A percentile compares a stretch with the other conserved stretches of the same genome.
phyloP scores from a whole-genome alignment of 2,888 invertebrate genomes.

The Diarsia dahlii region DNA sequence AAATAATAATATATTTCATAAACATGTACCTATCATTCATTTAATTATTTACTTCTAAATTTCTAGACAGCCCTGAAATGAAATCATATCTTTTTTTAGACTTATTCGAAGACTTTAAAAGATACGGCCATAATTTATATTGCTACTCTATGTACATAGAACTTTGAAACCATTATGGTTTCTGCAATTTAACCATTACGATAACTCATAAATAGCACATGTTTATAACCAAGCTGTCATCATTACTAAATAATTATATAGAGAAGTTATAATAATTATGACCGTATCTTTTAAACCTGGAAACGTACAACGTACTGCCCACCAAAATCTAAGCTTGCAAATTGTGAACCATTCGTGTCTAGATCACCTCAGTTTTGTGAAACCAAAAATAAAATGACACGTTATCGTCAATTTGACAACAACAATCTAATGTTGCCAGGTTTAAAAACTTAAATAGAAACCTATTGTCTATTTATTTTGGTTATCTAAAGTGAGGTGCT shows the following conservation, averaged over 20 bases:
- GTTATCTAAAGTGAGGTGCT: conserved; percentile 60
- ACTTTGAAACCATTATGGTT: conserved; percentile 3
- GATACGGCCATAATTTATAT: conserved; percentile 51
- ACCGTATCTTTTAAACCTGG: conserved; percentile 51
- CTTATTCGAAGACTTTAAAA: conserved; percentile 54
- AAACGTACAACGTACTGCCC: conserved; percentile 67
- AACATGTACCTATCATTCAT: not conserved
- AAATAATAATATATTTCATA: not conserved
- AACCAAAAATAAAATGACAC: conserved; percentile 18
- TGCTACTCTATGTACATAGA: conserved; percentile 23
- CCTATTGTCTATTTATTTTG: conserved; percentile 25
- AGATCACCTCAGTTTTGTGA: conserved; percentile 58
- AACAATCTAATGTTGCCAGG: conserved; percentile 23
- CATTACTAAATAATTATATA: not conserved
- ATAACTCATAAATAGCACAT: conserved; percentile 8
- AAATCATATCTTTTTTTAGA: conserved; percentile 61
- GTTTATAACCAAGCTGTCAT: conserved; percentile 14
- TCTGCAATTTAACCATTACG: conserved; percentile 6
- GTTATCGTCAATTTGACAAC: conserved; percentile 13
- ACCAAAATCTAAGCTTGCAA: conserved; percentile 69
- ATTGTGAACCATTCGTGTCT: conserved; percentile 47
- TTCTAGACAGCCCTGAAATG: conserved; percentile 63
- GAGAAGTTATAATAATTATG: conserved; percentile 13
- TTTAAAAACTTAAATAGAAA: conserved; percentile 6
- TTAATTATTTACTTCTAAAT: conserved; percentile 1